Conservation (phyloP, 2,888 invertebrate species). For the Kuschelorhynchus macadamiae region DNA sequence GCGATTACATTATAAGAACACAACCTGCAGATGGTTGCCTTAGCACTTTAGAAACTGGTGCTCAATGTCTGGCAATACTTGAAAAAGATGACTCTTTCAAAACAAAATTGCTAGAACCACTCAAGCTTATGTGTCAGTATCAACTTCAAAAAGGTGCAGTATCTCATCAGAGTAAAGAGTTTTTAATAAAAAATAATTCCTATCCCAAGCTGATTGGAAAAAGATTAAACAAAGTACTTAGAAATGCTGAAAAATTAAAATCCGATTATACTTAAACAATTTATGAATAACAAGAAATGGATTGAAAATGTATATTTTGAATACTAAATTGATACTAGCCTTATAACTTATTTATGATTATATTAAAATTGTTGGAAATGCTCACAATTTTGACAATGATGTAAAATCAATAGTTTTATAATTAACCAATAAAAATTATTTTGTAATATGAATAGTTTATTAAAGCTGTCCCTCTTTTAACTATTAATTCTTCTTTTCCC, state of each 20-base stretch:
- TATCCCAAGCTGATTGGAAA: conserved; percentile 87
- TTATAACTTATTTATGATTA: no score
- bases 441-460: no score
- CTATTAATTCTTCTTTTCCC: no score
- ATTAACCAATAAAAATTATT: no score
- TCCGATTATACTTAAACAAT: conserved; percentile 22
- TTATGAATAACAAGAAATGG: no score
- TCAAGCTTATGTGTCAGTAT: conserved; percentile 87
- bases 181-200: conserved; percentile 82
- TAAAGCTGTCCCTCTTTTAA: no score
- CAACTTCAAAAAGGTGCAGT: conserved; percentile 94
- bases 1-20: conserved; percentile 93
- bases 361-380: no score
- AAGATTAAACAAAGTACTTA: conserved; percentile 76
- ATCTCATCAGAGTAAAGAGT: conserved; percentile 93
- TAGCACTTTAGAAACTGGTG: conserved; percentile 91
- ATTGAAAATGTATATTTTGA: no score
- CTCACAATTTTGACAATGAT: no score
- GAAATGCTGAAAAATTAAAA: conserved; percentile 60
- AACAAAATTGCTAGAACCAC: conserved; percentile 80
- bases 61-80: conserved; percentile 82
- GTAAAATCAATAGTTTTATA: no score
- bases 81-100: conserved; percentile 79
- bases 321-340: no score
- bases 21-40: conserved; percentile 94